Percentiles rank a stretch among this genome's conserved stretches.
Evolutionary conservation across 2,797 vertebrate species (phyloP).

Genomic region (Cryptoblepharus egeriae): DNA sequence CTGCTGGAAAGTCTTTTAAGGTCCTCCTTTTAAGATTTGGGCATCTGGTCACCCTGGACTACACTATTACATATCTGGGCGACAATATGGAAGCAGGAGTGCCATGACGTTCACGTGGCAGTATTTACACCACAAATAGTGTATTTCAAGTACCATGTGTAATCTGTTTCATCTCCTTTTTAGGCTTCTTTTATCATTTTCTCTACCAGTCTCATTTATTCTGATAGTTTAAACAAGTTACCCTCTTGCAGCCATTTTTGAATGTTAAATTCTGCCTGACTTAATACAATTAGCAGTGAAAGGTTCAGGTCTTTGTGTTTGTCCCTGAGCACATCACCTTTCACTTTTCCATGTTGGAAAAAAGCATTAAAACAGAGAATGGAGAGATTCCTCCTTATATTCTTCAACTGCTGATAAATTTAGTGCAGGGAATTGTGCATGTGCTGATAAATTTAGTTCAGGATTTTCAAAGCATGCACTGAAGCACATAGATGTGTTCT

Average conservation of each 20-base stretch:
- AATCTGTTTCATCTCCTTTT: background rate
- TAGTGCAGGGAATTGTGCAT: too few relatives aligned
- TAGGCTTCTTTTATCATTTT: slow-evolving; percentile 7
- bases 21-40: too few relatives aligned
- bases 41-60: too few relatives aligned
- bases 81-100: background rate
- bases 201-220: slow-evolving; percentile 35
- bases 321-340: slow-evolving; percentile 8
- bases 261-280: background rate
- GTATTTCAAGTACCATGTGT: background rate
- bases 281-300: background rate
- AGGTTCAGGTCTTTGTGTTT: slow-evolving; percentile 19
- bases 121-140: background rate
- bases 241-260: slow-evolving; percentile 28
- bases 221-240: background rate
- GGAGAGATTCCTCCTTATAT: background rate
- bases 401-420: background rate
- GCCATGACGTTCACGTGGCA: background rate
- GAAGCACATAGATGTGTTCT: background rate
- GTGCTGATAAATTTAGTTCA: background rate
- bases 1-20: too few relatives aligned
- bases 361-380: slow-evolving; percentile 24
- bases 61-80: background rate
- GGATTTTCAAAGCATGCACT: background rate
- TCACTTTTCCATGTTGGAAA: slow-evolving; percentile 18